Evolutionary conservation across 2,113 vertebrate genomes (phyloP).

Genomic region (Pteronura brasiliensis): DNA sequence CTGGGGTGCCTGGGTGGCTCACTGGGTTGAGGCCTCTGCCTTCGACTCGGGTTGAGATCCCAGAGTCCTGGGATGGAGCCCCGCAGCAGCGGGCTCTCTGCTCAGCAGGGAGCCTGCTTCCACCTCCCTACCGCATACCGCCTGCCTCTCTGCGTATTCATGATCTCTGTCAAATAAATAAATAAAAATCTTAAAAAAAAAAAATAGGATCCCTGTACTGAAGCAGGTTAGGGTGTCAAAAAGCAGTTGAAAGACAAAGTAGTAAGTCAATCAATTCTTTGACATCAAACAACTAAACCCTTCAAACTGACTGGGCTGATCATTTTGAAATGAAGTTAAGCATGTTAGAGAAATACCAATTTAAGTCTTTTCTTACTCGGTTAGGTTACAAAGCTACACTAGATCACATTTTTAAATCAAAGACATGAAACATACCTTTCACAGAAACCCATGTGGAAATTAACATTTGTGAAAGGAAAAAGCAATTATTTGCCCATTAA

Average conservation of each 20-base stretch:
- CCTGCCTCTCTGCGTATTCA: too few relatives aligned
- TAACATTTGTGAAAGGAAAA: not conserved
- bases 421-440: not conserved
- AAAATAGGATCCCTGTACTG: not conserved
- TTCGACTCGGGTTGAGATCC: too few relatives aligned
- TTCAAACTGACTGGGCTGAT: not conserved
- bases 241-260: not conserved
- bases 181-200: not conserved
- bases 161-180: too few relatives aligned
- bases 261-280: not conserved
- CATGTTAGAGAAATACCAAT: not conserved
- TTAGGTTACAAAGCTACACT: not conserved
- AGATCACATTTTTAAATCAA: not conserved
- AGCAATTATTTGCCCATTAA: not conserved
- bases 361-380: not conserved
- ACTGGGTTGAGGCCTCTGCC: too few relatives aligned
- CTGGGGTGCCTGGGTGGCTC: too few relatives aligned
- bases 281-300: not conserved
- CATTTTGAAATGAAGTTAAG: not conserved
- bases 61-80: too few relatives aligned
- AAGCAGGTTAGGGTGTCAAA: not conserved
- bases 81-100: too few relatives aligned
- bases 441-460: not conserved
- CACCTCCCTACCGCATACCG: fast-evolving
- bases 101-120: too few relatives aligned